Percentiles rank a stretch among this genome's conserved stretches.
Conservation (phyloP, 2,113 vertebrate genomes). For the Apaloderma vittatum region DNA sequence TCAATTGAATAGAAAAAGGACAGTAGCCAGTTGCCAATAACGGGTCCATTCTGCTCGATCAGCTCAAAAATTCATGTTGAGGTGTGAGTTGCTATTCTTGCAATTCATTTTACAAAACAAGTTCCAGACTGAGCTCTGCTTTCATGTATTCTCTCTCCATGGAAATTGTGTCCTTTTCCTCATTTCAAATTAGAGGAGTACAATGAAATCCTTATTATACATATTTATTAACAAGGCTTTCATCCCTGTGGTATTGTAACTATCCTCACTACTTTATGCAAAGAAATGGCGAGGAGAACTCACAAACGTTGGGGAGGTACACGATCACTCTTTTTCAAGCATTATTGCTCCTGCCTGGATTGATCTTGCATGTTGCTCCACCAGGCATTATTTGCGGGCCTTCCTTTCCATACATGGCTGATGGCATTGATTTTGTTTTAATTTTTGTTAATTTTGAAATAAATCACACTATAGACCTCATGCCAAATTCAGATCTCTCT, state of each 20-base stretch:
- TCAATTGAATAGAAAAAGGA: neutral
- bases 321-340: neutral
- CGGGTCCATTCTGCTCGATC: neutral
- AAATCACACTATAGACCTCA: neutral
- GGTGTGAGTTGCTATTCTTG: neutral
- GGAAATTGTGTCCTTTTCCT: slow-evolving; percentile 66
- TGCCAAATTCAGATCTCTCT: neutral
- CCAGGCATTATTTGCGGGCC: neutral
- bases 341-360: neutral
- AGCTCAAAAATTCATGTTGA: neutral
- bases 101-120: slow-evolving; percentile 47
- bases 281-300: slow-evolving; percentile 15
- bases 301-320: neutral
- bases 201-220: slow-evolving; percentile 78
- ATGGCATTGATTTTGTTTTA: neutral
- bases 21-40: neutral
- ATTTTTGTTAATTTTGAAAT: neutral
- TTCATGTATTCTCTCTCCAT: slow-evolving; percentile 68
- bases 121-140: slow-evolving; percentile 47
- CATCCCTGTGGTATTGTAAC: slow-evolving; percentile 77
- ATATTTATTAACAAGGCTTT: slow-evolving; percentile 79
- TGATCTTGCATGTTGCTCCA: neutral
- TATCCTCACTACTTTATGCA: slow-evolving; percentile 60
- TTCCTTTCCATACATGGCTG: neutral
- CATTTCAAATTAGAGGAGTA: slow-evolving; percentile 76